These are phyloP conservation scores for Liopterus haemorrhoidalis DNA, from an alignment of 2,888 invertebrate species.

Conservation along the genomic window DNA sequence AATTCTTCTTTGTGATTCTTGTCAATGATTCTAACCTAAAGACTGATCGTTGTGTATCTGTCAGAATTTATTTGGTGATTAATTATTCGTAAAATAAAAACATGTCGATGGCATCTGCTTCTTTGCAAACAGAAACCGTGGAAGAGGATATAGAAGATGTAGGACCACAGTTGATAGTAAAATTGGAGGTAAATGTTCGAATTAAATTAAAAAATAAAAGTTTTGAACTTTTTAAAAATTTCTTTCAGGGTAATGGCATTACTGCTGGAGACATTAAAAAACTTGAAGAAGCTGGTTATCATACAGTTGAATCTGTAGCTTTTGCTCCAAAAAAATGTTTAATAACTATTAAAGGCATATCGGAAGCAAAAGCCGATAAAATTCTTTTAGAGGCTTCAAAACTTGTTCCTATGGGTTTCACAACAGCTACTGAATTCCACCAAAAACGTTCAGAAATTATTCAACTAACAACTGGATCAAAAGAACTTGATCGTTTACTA, in stretches of 20 bases:
- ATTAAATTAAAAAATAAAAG: slow-evolving; percentile 3
- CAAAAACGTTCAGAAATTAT: slow-evolving; percentile 93
- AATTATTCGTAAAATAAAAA: no score
- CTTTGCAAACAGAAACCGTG: slow-evolving; percentile 48
- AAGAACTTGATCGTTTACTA: slow-evolving; percentile 84
- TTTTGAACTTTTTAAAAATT: slow-evolving; percentile 1
- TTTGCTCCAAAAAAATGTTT: slow-evolving; percentile 91
- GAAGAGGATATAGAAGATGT: slow-evolving; percentile 60
- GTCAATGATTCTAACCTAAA: no score
- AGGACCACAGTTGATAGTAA: slow-evolving; percentile 65
- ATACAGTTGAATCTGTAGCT: slow-evolving; percentile 93
- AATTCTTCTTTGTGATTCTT: no score
- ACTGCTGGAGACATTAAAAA: slow-evolving; percentile 87
- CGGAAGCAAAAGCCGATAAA: slow-evolving; percentile 96
- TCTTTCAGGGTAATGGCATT: slow-evolving; percentile 78
- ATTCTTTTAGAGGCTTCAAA: slow-evolving; percentile 85
- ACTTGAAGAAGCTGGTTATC: slow-evolving; percentile 85
- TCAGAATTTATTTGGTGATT: no score
- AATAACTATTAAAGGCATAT: slow-evolving; percentile 86
- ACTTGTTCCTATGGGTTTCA: slow-evolving; percentile 95
- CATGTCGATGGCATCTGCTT: slow-evolving; percentile 50
- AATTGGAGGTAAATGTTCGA: slow-evolving; percentile 58
- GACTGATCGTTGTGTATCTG: no score
- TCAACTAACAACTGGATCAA: slow-evolving; percentile 89
- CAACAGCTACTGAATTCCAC: slow-evolving; percentile 94